Percentiles rank a stretch among this genome's conserved stretches.
These are phyloP conservation scores for Alexandromys fortis DNA, from an alignment of 2,113 vertebrate species.

Conservation along the genomic window DNA sequence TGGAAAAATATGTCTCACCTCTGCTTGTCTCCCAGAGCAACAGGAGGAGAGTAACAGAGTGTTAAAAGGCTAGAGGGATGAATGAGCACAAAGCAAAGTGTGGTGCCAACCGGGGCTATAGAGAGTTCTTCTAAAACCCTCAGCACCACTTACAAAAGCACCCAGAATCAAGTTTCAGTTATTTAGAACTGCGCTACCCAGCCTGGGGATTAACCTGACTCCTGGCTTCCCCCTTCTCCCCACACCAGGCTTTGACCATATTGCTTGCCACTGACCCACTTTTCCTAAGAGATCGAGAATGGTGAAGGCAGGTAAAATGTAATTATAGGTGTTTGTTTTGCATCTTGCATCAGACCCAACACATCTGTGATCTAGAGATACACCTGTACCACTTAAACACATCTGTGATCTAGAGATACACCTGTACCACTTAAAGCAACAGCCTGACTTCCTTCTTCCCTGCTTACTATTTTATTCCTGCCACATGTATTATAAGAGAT, in stretches of 20 bases:
- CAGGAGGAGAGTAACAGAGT: not conserved
- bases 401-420: constrained; percentile 27
- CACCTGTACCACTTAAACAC: too few species aligned
- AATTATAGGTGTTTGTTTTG: constrained; percentile 32
- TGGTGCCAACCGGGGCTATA: not conserved
- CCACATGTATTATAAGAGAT: not conserved
- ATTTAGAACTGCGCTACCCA: not conserved
- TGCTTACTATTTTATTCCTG: not conserved
- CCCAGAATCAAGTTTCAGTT: not conserved
- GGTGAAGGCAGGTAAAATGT: not conserved
- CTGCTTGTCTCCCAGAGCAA: constrained; percentile 28
- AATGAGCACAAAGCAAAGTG: not conserved
- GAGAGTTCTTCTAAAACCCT: not conserved
- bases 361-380: constrained; percentile 27
- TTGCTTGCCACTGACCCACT: not conserved
- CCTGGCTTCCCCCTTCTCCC: not conserved
- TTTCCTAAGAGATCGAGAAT: not conserved
- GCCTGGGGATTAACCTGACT: not conserved
- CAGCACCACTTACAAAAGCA: not conserved
- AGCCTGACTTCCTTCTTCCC: not conserved
- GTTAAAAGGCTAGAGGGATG: constrained; percentile 6
- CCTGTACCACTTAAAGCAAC: constrained; percentile 21
- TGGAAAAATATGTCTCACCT: not conserved
- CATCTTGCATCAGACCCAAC: constrained; percentile 2
- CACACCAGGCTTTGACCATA: not conserved